Conservation (phyloP, 2,888 invertebrate genomes). For the Spatulosminthurus flaviceps region DNA sequence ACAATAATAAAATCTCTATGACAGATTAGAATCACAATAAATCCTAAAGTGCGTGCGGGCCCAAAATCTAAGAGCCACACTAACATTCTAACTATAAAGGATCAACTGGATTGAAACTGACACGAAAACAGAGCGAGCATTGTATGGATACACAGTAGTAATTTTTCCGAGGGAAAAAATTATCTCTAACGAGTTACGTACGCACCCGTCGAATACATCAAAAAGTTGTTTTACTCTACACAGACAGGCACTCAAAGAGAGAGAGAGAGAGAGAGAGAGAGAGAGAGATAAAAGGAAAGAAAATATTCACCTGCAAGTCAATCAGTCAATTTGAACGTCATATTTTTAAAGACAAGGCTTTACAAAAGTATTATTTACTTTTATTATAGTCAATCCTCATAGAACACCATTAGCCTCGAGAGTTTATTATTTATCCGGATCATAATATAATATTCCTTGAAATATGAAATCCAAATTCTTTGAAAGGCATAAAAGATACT, state of each 20-base stretch:
- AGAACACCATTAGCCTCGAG: not conserved
- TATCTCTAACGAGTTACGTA: not conserved
- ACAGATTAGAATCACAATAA: conserved; percentile 43
- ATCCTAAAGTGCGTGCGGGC: conserved; percentile 37
- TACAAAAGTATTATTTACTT: conserved; percentile 15
- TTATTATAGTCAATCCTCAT: conserved; percentile 20
- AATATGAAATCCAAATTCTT: conserved; percentile 18
- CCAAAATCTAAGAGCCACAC: no score
- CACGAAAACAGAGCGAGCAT: conserved; percentile 19
- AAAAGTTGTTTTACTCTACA: not conserved
- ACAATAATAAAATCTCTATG: conserved; percentile 35
- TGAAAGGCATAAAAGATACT: no score
- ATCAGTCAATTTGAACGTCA: conserved; percentile 34
- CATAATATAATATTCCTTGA: conserved; percentile 34
- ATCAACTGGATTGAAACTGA: conserved; percentile 27
- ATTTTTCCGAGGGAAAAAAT: conserved; percentile 21
- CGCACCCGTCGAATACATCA: not conserved
- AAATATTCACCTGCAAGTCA: conserved; percentile 24
- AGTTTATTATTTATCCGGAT: conserved; percentile 39
- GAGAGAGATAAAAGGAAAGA: not conserved
- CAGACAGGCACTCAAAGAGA: not conserved
- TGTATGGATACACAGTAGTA: conserved; percentile 3
- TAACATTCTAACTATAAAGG: not conserved
- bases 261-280: conserved; percentile 15
- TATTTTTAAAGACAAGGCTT: conserved; percentile 26